Percentiles rank a stretch among this genome's conserved stretches.
phyloP scores from a whole-genome alignment of 2,797 vertebrate genomes.

The Sebastes alutus region DNA sequence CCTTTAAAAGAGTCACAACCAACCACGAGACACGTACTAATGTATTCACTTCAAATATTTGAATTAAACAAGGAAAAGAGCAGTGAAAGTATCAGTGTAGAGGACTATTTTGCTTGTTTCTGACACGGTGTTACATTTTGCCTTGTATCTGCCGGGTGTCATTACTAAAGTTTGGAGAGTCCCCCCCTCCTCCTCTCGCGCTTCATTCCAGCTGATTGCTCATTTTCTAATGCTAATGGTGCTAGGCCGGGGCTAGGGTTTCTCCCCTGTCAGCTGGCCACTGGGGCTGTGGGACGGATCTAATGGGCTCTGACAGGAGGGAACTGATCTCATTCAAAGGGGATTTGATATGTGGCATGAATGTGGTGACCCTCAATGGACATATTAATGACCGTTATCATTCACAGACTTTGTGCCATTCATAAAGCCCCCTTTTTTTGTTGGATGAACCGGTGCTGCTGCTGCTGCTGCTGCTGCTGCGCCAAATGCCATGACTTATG shows the following conservation, averaged over 20 bases:
- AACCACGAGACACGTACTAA: background rate
- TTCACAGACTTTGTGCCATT: conserved; percentile 89
- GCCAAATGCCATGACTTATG: conserved; percentile 94
- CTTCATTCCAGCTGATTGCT: conserved; percentile 98
- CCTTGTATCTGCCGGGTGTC: conserved; percentile 38
- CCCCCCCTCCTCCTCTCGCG: conserved; percentile 56
- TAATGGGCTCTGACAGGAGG: conserved; percentile 99
- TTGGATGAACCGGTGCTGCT: conserved; percentile 69
- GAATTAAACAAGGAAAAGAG: background rate
- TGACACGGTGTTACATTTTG: conserved; percentile 44
- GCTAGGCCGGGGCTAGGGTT: conserved; percentile 88
- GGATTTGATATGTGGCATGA: conserved; percentile 98
- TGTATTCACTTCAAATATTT: background rate
- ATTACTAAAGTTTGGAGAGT: conserved; percentile 60
- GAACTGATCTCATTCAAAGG: conserved; percentile 97
- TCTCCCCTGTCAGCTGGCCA: conserved; percentile 96
- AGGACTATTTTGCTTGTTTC: background rate
- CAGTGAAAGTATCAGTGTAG: background rate
- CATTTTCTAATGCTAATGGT: conserved; percentile 99
- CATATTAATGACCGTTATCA: conserved; percentile 97
- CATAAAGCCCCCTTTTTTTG: conserved; percentile 80
- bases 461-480: conserved; percentile 75
- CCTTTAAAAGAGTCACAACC: conserved; percentile 28
- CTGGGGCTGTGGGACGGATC: conserved; percentile 93
- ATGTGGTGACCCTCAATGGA: conserved; percentile 94